Conservation (phyloP, 2,113 vertebrate species). For the Odocoileus hemionus region DNA sequence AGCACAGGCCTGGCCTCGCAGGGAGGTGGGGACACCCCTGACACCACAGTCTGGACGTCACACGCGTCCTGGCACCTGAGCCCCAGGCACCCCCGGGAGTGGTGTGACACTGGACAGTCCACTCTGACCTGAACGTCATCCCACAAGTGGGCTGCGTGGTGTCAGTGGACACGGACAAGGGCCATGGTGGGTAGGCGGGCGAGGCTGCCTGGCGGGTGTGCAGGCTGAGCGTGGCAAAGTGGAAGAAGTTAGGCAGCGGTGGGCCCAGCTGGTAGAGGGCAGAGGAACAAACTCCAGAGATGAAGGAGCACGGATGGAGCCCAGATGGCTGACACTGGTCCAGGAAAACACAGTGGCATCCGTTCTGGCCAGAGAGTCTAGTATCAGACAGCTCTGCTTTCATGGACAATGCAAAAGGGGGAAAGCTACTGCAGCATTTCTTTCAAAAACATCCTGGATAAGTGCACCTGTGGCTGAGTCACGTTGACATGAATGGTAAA, state of each 20-base stretch:
- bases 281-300: neutral
- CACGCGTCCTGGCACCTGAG: neutral
- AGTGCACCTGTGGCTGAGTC: neutral
- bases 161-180: neutral
- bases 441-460: neutral
- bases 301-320: neutral
- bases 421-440: neutral
- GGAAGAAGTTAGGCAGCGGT: neutral
- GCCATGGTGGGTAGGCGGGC: accelerated
- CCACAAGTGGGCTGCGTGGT: accelerated
- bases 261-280: neutral
- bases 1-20: neutral
- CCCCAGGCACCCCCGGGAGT: accelerated
- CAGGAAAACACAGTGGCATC: neutral
- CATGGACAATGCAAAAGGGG: accelerated
- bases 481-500: neutral
- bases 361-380: neutral
- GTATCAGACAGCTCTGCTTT: neutral
- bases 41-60: neutral
- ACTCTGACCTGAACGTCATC: neutral
- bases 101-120: neutral
- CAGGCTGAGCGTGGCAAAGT: neutral
- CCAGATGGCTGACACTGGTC: accelerated
- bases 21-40: neutral
- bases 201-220: accelerated